Percentiles rank a stretch among this genome's conserved stretches.
Evolutionary conservation across 2,797 vertebrate genomes (phyloP).

Genomic region (Sardinella longiceps): DNA sequence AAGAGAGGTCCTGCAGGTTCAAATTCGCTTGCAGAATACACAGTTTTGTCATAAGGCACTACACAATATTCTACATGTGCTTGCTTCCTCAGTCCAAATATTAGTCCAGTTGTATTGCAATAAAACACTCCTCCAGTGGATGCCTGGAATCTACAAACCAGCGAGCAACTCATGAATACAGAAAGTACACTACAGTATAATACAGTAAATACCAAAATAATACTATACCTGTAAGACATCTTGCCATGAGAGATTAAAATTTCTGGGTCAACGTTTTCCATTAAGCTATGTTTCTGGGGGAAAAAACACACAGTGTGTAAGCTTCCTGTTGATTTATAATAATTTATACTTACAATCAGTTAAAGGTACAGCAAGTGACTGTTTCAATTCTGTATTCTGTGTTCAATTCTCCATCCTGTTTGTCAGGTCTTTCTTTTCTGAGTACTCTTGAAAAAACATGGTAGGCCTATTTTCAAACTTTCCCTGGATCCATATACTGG

Average conservation of each 20-base stretch:
- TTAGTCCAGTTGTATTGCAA: constrained; percentile 37
- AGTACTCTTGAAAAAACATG: no score
- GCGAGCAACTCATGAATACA: no score
- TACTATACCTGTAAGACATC: constrained; percentile 33
- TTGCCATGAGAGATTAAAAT: constrained; percentile 26
- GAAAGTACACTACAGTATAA: no score
- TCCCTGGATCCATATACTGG: no score
- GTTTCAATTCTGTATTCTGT: no score
- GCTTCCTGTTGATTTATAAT: no score
- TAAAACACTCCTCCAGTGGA: constrained; percentile 32
- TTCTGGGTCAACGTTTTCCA: constrained; percentile 37
- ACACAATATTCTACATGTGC: constrained; percentile 43
- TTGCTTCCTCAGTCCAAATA: constrained; percentile 41
- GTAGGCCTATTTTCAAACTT: no score
- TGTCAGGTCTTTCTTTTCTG: no score
- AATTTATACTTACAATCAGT: no score
- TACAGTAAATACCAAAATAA: no score
- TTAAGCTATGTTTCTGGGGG: neutral
- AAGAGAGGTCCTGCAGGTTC: constrained; percentile 48
- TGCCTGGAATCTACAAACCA: constrained; percentile 28
- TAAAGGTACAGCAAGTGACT: no score
- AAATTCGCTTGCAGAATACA: constrained; percentile 24
- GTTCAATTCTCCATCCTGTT: no score
- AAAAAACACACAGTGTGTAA: neutral
- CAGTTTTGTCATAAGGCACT: constrained; percentile 34